Base-by-base conservation (phyloP, 2,888 invertebrate species). In the Xanthorhoe designata region DNA sequence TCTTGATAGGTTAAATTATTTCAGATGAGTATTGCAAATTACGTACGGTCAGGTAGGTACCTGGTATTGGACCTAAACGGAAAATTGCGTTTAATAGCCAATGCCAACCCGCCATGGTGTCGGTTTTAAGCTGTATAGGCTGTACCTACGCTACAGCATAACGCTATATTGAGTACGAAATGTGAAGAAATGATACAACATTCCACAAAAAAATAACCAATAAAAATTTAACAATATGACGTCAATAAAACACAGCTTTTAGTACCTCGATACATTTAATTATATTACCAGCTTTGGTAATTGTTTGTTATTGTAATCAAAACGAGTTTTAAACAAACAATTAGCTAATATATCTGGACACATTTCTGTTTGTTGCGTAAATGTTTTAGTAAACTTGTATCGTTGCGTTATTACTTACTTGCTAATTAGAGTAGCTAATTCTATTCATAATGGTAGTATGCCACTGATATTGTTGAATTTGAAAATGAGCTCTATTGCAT, bases 391-490 rank as follows among this genome's bases (percentile, higher is more conserved):
- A 63, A 66, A 52, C 51, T 51, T 9, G 59, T 29, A 55, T 18
- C 2, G 56, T 58, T 67, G 55, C 55, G 15, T 35, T 38, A 55
- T 56, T 52, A 71, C 49, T 73, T 73, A 67, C 62, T 67, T 70
- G 70, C 60, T 78, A 77, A 80, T 76, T 81, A 69, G 71, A 68
- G 63, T 69, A 67, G 74, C 49, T 75, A 76, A 78, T 78, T 71
- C 66, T 72, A 72, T 74, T 74, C 64, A 58, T 59, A 19, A 32
- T 24, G 69, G 19, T 8, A 13, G 8, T 51, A 42, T 42, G 49
- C 18, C 42, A 62, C 55, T 62, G 13, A 0, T 13, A 10, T 19
- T 35, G 15, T 15, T 47, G 19, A 2, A 32, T 18, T 32, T 2
- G 32, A 47, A 52, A 53, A 9, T 49, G 24, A 50, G n/a, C 18